Evolutionary conservation across 2,797 vertebrate genomes (phyloP).

Genomic region (Sebastes goodei): DNA sequence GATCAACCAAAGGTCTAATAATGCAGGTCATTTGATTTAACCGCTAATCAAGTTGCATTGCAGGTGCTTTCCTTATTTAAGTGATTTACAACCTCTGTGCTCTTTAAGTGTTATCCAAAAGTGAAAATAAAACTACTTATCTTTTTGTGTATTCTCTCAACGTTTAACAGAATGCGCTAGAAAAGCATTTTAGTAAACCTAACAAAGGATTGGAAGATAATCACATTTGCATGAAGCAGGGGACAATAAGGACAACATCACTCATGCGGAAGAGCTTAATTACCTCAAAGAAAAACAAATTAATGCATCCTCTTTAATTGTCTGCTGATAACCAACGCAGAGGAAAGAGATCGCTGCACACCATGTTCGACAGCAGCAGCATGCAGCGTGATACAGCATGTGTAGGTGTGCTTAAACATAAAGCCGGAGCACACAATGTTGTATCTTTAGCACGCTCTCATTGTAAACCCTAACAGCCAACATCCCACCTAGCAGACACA

Average conservation of each 20-base stretch:
- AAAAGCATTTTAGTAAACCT: conserved; percentile 51
- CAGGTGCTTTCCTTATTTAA: conserved; percentile 72
- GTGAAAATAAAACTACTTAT: conserved; percentile 30
- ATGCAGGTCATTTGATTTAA: conserved; percentile 80
- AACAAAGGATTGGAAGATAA: conserved; percentile 56
- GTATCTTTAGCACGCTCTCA: conserved; percentile 12
- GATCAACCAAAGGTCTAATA: conserved; percentile 73
- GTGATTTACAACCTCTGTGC: conserved; percentile 49
- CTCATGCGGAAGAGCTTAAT: conserved; percentile 73
- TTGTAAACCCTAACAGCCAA: conserved; percentile 2
- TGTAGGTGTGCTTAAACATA: conserved; percentile 18
- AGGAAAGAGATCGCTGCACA: conserved; percentile 25
- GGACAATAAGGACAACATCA: conserved; percentile 69
- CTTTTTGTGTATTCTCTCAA: conserved; percentile 28
- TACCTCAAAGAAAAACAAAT: conserved; percentile 79
- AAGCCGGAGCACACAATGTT: background rate
- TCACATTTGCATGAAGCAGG: conserved; percentile 65
- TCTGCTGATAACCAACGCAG: conserved; percentile 64
- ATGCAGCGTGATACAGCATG: conserved; percentile 17
- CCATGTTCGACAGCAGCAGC: conserved; percentile 38
- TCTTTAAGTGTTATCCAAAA: conserved; percentile 35
- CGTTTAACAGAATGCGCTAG: conserved; percentile 43
- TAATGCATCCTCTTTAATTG: conserved; percentile 72
- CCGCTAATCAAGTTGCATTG: conserved; percentile 75
- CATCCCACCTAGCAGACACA: conserved; percentile 45